Base-by-base conservation (phyloP, 1,140 invertebrate genomes). In the Druon quercuslanigerum region DNA sequence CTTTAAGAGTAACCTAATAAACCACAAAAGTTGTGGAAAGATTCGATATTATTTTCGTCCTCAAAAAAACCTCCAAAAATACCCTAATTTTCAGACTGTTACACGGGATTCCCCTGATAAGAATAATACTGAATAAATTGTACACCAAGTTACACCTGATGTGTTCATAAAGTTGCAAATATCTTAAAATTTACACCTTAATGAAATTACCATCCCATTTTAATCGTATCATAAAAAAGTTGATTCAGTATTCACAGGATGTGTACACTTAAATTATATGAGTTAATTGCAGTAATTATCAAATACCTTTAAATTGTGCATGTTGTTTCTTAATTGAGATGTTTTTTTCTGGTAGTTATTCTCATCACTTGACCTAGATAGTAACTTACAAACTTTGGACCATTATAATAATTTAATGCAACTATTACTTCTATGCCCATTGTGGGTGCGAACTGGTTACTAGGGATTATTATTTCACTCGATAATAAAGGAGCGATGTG, bases 391-490 rank as follows among this genome's bases (percentile, higher is more conserved):
- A 40, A 66, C 40, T 33, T 14, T 66, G 20, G 2, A 16, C 9
- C 14, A 66, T 66, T 66, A 66, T 66, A 33, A 66, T 66, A 66
- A 66, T 66, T 40, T 46, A 66, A 66, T 66, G 60, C 60, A 66
- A 66, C 60, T 66, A 66, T 66, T 66, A 66, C n/a, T 46, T 40
- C 33, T 16, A 40, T 33, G 60, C 60, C 60, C 60, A 33, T 66
- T 66, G 33, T 66, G 60, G 60, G 60, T 66, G 60, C 60, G 25
- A 66, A 66, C 46, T 66, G 25, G 14, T 40, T 7, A 66, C 60
- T 66, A n/a, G 40, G 60, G 14, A 66, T 40, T 66, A 33, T 66
- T 66, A 66, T 66, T 66, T 66, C 33, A 40, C 60, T 66, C 1
- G 33, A 66, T 66, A 66, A 66, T 66, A 66, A 66, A 13, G 40